Percentiles rank a stretch among this genome's conserved stretches.
Evolutionary conservation across 2,797 vertebrate species (phyloP).

Genomic region (Lithobates pipiens): DNA sequence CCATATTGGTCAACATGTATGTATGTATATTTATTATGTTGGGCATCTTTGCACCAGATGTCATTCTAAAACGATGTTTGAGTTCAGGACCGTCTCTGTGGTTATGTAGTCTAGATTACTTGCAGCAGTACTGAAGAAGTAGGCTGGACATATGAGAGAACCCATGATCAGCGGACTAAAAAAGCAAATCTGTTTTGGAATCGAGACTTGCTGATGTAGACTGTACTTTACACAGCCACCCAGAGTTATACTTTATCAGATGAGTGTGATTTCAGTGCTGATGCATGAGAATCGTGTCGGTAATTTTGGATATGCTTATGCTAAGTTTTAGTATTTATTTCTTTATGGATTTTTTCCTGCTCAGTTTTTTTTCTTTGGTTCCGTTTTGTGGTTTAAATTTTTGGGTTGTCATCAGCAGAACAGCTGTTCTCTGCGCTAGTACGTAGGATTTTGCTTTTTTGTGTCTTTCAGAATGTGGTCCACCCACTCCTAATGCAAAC

Average conservation of each 20-base stretch:
- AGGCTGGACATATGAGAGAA: neutral
- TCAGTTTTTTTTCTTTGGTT: neutral
- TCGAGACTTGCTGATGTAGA: constrained; percentile 30
- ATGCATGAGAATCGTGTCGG: neutral
- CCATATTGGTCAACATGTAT: no score
- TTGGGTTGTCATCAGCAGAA: constrained; percentile 32
- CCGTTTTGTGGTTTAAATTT: neutral
- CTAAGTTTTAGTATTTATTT: neutral
- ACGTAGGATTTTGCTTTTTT: constrained; percentile 3
- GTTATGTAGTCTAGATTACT: constrained; percentile 26
- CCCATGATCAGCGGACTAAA: constrained; percentile 13
- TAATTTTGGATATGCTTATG: constrained; percentile 15
- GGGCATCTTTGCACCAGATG: constrained; percentile 44
- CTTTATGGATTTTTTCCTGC: neutral
- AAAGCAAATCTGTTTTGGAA: constrained; percentile 29
- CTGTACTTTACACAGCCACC: neutral
- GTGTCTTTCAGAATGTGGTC: constrained; percentile 56
- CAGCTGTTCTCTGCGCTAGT: constrained; percentile 17
- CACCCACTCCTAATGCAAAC: constrained; percentile 42
- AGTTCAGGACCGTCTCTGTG: constrained; percentile 44
- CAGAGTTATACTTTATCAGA: neutral
- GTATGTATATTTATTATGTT: no score
- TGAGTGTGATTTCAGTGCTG: neutral
- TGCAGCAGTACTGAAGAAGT: neutral
- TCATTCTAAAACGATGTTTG: constrained; percentile 8